These are phyloP conservation scores for Tillus elongatus DNA, from an alignment of 2,888 invertebrate genomes.

Conservation along the genomic window DNA sequence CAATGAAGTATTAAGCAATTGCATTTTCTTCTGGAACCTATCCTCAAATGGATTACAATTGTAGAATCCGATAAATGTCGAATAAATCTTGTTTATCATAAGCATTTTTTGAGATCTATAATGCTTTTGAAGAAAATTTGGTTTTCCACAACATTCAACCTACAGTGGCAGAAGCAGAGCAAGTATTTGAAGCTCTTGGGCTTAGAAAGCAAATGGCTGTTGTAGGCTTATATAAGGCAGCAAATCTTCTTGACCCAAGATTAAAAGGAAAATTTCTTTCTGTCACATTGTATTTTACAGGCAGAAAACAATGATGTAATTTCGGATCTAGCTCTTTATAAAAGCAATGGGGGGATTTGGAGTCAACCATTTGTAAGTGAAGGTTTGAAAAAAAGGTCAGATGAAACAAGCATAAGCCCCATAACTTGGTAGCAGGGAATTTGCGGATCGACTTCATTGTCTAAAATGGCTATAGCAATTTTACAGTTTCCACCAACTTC, in stretches of 20 bases:
- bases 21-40: too few species aligned
- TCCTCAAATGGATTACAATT: not conserved
- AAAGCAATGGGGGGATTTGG: not conserved
- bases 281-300: not conserved
- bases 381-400: not conserved
- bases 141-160: too few species aligned
- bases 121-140: not conserved
- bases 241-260: not conserved
- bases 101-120: not conserved
- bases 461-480: not conserved
- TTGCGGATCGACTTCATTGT: not conserved
- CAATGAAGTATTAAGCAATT: not conserved
- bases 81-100: not conserved
- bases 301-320: not conserved
- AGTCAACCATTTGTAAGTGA: not conserved
- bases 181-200: not conserved
- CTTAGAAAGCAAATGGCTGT: not conserved
- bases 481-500: constrained; percentile 4
- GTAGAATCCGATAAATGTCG: not conserved
- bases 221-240: not conserved
- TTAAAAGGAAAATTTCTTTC: not conserved
- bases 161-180: not conserved
- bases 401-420: not conserved
- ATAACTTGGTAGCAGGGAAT: constrained; percentile 1
- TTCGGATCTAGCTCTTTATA: not conserved